Evolutionary conservation across 2,113 vertebrate species (phyloP), one percentile per base, ranked within the genome.

Genomic region (Bambusicola thoracicus): DNA sequence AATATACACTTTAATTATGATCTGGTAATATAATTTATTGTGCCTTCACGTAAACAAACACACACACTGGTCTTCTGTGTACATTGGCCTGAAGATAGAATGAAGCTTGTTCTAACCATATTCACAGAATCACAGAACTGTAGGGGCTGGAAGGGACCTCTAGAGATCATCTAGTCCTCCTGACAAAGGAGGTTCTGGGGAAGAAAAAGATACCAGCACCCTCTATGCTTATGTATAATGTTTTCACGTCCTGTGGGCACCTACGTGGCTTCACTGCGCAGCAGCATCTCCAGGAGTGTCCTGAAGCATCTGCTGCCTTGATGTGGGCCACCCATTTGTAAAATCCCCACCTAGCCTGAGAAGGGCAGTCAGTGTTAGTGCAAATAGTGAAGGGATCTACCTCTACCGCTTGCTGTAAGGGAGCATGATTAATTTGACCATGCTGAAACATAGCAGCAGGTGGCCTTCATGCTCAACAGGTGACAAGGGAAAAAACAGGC

Each of bases 21-120:
- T 72, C n/a, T 3, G 4, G 24, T 40, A 72, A 48, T 78, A 88
- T 75, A 83, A 91, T 66, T 25, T 43, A 36, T 59, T 74, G 78
- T 85, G 43, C 21, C 74, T 81, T 70, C 65, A 41, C 58, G 8
- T 49, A 70, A 90, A 83, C 49, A 30, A 87, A 85, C 34, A 48
- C 32, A 85, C 34, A 48, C 32, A 61, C 43, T 87, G 41, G 81
- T 95, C 78, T 92, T 90, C 79, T 66, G 66, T 0, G 2, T 11
- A 51, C 61, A 94, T 70, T 93, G 95, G 77, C 95, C 93, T 88
- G 95, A 95, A 93, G 78, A 81, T 44, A 94, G 88, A 90, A 88
- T 13, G 11, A 61, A 72, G 56, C 43, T 59, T n/a, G 5, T 8
- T 94, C 87, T 40, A 88, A 34, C 27, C 22, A 85, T 16, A 51